phyloP scores from a whole-genome alignment of 1,140 invertebrate genomes.

The Drosophila lini region DNA sequence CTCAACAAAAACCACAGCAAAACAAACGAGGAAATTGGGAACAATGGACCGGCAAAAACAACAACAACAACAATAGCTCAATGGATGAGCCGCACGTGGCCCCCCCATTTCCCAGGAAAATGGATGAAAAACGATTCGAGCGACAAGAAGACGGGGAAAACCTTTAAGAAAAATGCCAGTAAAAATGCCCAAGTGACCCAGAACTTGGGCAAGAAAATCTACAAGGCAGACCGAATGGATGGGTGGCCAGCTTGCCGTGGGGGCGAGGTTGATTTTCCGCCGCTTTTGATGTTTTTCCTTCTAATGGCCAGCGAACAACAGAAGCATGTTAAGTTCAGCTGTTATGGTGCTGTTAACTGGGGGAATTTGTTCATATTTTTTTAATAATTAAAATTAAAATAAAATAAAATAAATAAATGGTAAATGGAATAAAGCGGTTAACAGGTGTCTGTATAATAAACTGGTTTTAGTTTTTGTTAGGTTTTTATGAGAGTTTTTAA shows the following conservation, averaged over 20 bases:
- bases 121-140: conserved; percentile 44
- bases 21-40: conserved; percentile 23
- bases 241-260: not conserved
- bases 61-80: conserved; percentile 9
- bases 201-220: conserved; percentile 60
- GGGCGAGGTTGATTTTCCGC: conserved; percentile 4
- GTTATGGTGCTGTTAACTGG: too few relatives aligned
- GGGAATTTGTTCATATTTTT: too few relatives aligned
- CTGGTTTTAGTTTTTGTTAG: not conserved
- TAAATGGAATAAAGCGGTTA: not conserved
- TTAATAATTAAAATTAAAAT: too few relatives aligned
- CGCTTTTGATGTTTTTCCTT: conserved; percentile 33
- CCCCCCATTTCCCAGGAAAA: conserved; percentile 20
- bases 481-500: not conserved
- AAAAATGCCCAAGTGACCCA: conserved; percentile 66
- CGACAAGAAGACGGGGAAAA: conserved; percentile 27
- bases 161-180: conserved; percentile 37
- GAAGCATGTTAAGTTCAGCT: not conserved
- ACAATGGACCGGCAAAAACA: conserved; percentile 37
- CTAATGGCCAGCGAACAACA: conserved; percentile 31
- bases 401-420: too few relatives aligned
- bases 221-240: conserved; percentile 2
- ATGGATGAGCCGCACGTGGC: conserved; percentile 18
- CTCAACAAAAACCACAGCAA: conserved; percentile 21
- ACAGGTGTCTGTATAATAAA: not conserved